These are phyloP conservation scores for Melopsittacus undulatus DNA, from an alignment of 2,797 vertebrate species.

Conservation along the genomic window DNA sequence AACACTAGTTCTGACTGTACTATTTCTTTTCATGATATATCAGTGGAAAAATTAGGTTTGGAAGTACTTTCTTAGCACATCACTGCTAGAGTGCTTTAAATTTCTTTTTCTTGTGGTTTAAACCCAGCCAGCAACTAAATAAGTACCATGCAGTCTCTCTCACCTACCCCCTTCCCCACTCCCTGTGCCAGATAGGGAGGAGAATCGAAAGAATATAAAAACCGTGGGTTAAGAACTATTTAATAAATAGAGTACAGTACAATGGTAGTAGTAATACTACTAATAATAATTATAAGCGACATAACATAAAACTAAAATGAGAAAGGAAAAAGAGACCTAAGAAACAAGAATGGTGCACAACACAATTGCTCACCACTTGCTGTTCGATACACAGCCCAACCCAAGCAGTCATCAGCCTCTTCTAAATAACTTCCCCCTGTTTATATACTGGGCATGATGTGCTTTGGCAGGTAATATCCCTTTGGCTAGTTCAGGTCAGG, in stretches of 20 bases:
- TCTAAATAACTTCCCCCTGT: background rate
- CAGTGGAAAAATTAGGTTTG: background rate
- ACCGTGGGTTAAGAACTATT: background rate
- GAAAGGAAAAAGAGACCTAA: background rate
- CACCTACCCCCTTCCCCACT: background rate
- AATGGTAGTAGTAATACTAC: background rate
- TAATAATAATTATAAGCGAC: background rate
- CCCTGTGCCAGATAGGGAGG: background rate
- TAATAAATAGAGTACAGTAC: background rate
- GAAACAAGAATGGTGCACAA: background rate
- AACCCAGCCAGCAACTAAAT: background rate
- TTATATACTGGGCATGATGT: background rate
- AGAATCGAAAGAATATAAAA: background rate
- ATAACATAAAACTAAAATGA: background rate
- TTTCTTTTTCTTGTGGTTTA: background rate
- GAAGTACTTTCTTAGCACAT: background rate
- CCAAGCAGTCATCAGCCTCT: background rate
- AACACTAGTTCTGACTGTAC: background rate
- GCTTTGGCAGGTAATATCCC: background rate
- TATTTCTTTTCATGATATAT: background rate
- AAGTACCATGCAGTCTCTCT: background rate
- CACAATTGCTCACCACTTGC: background rate
- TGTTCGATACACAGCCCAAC: background rate
- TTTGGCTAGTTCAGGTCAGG: background rate
- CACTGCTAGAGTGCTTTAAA: background rate